phyloP scores from a whole-genome alignment of 2,797 vertebrate species.

The Clamator glandarius region DNA sequence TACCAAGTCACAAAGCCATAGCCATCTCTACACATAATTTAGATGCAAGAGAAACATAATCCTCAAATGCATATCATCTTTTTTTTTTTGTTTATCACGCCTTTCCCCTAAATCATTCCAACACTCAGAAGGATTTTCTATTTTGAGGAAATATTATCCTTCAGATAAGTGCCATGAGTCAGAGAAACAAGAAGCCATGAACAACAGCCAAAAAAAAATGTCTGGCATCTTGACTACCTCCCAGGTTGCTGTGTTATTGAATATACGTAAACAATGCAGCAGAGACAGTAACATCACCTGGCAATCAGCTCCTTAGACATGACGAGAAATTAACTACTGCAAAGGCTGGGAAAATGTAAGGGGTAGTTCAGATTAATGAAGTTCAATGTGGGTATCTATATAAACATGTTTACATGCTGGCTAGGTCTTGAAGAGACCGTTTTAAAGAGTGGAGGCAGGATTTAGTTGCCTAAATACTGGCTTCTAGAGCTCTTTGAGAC shows the following conservation, averaged over 20 bases:
- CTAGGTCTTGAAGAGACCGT: neutral
- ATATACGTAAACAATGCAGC: neutral
- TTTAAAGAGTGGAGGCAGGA: neutral
- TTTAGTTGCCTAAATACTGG: neutral
- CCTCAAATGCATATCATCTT: neutral
- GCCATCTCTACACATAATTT: neutral
- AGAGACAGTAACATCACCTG: neutral
- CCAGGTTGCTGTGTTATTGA: neutral
- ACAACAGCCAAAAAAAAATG: neutral
- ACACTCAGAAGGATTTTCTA: neutral
- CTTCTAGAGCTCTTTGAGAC: neutral
- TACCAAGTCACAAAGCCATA: neutral
- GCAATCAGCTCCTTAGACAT: neutral
- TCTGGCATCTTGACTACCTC: neutral
- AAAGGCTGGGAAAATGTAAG: neutral
- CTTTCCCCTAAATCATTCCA: neutral
- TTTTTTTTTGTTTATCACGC: neutral
- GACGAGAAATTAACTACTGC: neutral
- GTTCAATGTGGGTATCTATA: neutral
- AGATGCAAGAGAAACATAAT: neutral
- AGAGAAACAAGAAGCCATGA: slow-evolving; percentile 19
- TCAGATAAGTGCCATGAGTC: neutral
- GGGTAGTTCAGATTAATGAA: neutral
- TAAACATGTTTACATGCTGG: neutral
- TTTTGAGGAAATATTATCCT: neutral